Base-by-base conservation (phyloP, 1,140 invertebrate species). In the Brachionus paranguensis region DNA sequence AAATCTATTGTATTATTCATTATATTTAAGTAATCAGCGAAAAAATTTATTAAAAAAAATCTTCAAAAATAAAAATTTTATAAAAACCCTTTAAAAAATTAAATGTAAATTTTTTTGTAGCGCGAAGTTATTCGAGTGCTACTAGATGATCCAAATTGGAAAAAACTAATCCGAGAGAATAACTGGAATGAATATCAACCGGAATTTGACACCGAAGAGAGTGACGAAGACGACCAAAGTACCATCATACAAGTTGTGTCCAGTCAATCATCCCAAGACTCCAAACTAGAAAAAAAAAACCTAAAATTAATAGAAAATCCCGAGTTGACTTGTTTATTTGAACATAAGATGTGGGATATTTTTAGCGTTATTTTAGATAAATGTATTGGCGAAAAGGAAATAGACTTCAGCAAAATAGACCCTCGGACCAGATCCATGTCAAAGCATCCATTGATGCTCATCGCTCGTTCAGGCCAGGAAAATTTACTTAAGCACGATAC, bases 311-410 rank as follows among this genome's bases (percentile, higher is more conserved):
- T 81, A 0, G 78, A 81, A 45, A 64, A 68, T 43, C 78, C 78
- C 3, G 78, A 81, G 29, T 47, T 81, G 27, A 81, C 12, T 60
- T 20, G 37, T 29, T 24, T 81, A 14, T 81, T 81, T 37, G 53
- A 81, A 1, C 24, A 45, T 20, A 81, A 81, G 41, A 81, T 81
- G 78, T 81, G 78, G 78, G 78, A 81, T 17, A 81, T 81, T 45
- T 68, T 81, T 20, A 68, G 37, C n/a, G 20, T 81, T 17, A 68
- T 81, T 24, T 60, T 81, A 37, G 64, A 81, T 55, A 81, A 81
- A 37, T 81, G 78, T 27, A 17, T 81, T 24, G 43, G 11, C 33
- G 78, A 81, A 17, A 81, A 81, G 33, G 78, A 81, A 68, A 81
- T 81, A 20, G 64, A 81, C 17, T 81, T 81, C 10, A 81, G 24